Percentiles rank a stretch among this genome's conserved stretches.
Evolutionary conservation across 1,140 invertebrate genomes (phyloP).

Genomic region (Ceratosolen solmsi): DNA sequence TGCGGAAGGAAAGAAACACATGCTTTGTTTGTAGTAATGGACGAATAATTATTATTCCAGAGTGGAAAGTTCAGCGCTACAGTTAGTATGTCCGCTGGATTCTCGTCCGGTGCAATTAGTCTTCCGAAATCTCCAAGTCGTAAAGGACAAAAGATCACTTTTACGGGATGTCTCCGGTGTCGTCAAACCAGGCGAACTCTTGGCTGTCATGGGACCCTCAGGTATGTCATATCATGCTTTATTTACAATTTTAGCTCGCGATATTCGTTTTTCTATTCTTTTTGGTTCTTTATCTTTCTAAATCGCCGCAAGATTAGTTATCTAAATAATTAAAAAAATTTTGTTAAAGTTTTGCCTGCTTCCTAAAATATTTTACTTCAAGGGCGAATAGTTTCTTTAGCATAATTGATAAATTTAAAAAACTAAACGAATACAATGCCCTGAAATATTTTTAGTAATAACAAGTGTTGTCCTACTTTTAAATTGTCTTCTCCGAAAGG

Average conservation of each 20-base stretch:
- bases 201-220: conserved; percentile 89
- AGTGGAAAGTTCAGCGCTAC: conserved; percentile 70
- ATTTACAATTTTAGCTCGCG: neutral
- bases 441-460: too few relatives aligned
- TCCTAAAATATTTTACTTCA: neutral
- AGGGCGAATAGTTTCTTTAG: neutral
- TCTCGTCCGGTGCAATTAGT: conserved; percentile 80
- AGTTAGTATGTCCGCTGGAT: conserved; percentile 69
- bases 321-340: too few relatives aligned
- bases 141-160: conserved; percentile 77
- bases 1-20: too few relatives aligned
- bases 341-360: neutral
- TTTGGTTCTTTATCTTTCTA: too few relatives aligned
- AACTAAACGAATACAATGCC: too few relatives aligned
- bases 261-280: too few relatives aligned
- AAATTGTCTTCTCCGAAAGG: conserved; percentile 66
- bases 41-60: conserved; percentile 54
- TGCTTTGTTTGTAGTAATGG: too few relatives aligned
- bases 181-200: conserved; percentile 84
- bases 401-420: neutral
- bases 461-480: too few relatives aligned
- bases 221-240: conserved; percentile 71
- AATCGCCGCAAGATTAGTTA: too few relatives aligned
- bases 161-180: conserved; percentile 83
- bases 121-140: conserved; percentile 78